These are phyloP conservation scores for Hemistola chrysoprasaria DNA, from an alignment of 2,888 invertebrate genomes.

Conservation along the genomic window DNA sequence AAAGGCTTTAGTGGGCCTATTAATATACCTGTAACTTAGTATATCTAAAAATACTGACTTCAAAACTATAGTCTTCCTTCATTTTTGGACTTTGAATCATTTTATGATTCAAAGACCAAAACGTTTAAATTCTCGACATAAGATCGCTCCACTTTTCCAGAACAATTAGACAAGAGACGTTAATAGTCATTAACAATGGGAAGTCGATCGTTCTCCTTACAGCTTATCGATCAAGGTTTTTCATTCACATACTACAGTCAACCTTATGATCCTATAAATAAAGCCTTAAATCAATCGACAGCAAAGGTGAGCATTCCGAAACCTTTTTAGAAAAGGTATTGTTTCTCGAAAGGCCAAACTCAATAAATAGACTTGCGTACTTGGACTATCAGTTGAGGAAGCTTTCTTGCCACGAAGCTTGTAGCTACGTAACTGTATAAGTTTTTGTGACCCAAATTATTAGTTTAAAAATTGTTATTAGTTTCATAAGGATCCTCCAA, in stretches of 20 bases:
- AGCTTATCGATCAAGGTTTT: slow-evolving; percentile 21
- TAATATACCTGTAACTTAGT: too few species aligned
- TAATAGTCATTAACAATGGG: slow-evolving; percentile 30
- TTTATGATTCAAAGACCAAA: not conserved
- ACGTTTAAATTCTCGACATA: not conserved
- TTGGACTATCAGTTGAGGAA: too few species aligned
- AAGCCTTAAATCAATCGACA: slow-evolving; percentile 9
- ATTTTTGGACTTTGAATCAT: not conserved
- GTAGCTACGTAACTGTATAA: too few species aligned
- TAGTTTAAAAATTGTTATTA: too few species aligned
- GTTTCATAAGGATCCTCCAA: too few species aligned
- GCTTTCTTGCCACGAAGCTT: too few species aligned
- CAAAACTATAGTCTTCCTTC: too few species aligned
- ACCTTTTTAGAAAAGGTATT: slow-evolving; percentile 11
- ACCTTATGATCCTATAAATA: not conserved
- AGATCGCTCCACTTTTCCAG: slow-evolving; percentile 23
- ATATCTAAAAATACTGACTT: too few species aligned
- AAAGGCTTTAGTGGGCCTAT: too few species aligned
- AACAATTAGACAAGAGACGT: slow-evolving; percentile 30
- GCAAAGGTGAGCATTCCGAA: slow-evolving; percentile 22
- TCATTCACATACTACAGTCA: not conserved
- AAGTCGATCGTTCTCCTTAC: slow-evolving; percentile 16
- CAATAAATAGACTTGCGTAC: too few species aligned
- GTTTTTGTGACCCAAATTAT: too few species aligned
- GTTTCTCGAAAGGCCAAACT: not conserved